A percentile compares a stretch with the other conserved stretches of the same genome.
Evolutionary conservation across 2,113 vertebrate genomes (phyloP).

Genomic region (Phrynocephalus versicolor): DNA sequence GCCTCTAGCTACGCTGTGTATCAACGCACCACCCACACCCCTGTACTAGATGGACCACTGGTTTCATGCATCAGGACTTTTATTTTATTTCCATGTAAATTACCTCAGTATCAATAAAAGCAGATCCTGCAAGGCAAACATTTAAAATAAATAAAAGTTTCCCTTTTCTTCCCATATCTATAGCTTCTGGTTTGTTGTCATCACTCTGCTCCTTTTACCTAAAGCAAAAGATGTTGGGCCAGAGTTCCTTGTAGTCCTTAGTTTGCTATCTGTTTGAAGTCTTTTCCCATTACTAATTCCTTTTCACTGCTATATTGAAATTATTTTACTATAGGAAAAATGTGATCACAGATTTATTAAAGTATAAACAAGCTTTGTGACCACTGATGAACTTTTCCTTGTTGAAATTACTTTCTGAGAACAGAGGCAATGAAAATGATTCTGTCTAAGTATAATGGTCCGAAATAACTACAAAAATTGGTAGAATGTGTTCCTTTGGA

Average conservation of each 20-base stretch:
- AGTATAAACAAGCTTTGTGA: too few species aligned
- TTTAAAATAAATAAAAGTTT: background rate
- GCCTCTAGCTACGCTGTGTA: background rate
- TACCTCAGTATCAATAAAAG: background rate
- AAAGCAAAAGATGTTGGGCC: fast-evolving
- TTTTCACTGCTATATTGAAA: background rate
- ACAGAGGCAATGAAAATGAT: background rate
- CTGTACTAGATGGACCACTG: background rate
- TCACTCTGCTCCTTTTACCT: background rate
- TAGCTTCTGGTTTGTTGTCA: background rate
- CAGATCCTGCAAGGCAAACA: background rate
- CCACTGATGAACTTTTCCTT: background rate
- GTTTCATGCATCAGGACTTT: background rate
- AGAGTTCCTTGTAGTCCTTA: background rate
- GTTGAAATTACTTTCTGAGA: background rate
- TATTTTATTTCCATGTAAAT: background rate
- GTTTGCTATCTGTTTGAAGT: background rate
- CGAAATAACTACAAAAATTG: background rate
- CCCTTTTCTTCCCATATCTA: conserved; percentile 27
- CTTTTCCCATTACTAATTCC: too few species aligned
- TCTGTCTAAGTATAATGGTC: background rate
- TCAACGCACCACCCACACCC: background rate
- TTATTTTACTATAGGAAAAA: background rate
- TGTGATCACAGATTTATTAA: too few species aligned
- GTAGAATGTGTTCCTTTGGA: background rate